Base-by-base conservation (phyloP, 2,797 vertebrate genomes). In the Taeniopygia guttata region DNA sequence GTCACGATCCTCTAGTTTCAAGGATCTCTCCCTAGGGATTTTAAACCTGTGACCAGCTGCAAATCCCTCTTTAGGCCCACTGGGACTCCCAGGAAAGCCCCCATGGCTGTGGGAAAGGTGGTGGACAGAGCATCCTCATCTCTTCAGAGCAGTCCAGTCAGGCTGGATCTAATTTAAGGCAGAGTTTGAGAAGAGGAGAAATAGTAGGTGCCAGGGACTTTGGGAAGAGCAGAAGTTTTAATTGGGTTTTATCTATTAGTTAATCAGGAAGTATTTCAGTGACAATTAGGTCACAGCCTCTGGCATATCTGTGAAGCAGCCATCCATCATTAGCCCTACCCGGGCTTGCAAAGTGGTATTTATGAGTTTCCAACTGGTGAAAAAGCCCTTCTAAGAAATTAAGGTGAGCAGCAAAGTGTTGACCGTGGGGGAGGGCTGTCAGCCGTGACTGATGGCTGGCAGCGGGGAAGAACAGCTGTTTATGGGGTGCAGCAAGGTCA, bases 251-350 rank as follows among this genome's bases (percentile, higher is more conserved):
- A 76, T 77, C 92, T 93, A 80, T 87, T 83, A 94, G 96, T 95
- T 96, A 96, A 96, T 96, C 95, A 87, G 94, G 84, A 91, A 91
- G 96, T 89, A 78, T 95, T 92, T 95, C 1, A 2, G 92, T 94
- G 94, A 91, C 94, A 96, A 94, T 94, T 82, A 94, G 95, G 95
- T 96, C 94, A 83, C 73, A 96, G 95, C 94, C 95, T 92, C 90
- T 93, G 96, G 96, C 95, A 59, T 85, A 29, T 60, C 92, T 69
- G 79, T 32, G 86, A 63, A 81, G 90, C 87, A 79, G 83, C 93
- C 94, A 96, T 96, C 91, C 81, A 92, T 96, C 95, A 96, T 94
- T 43, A 91, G 87, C 88, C 79, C 95, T 89, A 85, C 93, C 88
- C 72, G 92, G 68, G 92, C 93, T 93, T 34, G 48, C 95, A 89